Evolutionary conservation across 2,113 vertebrate genomes (phyloP).

Genomic region (Amblyornis subalaris): DNA sequence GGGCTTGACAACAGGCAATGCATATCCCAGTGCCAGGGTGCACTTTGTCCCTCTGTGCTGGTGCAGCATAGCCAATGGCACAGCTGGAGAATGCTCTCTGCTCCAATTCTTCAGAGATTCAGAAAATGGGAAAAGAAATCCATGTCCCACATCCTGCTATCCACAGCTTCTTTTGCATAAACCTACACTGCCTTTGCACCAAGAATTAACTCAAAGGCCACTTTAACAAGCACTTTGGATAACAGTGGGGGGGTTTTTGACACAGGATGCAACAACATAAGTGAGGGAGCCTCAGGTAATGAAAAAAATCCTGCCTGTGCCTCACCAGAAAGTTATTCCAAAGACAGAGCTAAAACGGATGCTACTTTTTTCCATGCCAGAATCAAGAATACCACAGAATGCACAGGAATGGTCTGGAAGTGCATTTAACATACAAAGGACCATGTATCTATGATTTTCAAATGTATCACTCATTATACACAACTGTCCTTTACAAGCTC

Average conservation of each 20-base stretch:
- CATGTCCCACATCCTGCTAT: background rate
- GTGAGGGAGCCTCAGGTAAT: background rate
- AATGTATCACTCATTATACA: background rate
- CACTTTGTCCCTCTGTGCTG: background rate
- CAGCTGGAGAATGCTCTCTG: background rate
- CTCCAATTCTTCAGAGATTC: background rate
- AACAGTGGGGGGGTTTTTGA: background rate
- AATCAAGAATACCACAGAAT: background rate
- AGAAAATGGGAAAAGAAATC: background rate
- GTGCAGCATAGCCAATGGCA: background rate
- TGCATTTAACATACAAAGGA: background rate
- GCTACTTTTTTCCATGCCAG: background rate
- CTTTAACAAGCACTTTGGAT: background rate
- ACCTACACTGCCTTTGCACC: background rate
- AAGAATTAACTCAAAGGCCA: background rate
- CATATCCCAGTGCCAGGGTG: background rate
- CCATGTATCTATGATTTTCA: background rate
- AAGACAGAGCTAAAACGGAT: background rate
- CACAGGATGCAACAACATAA: background rate
- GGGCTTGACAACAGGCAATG: background rate
- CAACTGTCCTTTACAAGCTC: background rate
- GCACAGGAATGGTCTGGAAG: background rate
- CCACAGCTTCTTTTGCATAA: background rate
- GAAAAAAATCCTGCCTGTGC: background rate
- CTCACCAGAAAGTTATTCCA: background rate